Base-by-base conservation (phyloP, 2,113 vertebrate species). In the Ictalurus punctatus region DNA sequence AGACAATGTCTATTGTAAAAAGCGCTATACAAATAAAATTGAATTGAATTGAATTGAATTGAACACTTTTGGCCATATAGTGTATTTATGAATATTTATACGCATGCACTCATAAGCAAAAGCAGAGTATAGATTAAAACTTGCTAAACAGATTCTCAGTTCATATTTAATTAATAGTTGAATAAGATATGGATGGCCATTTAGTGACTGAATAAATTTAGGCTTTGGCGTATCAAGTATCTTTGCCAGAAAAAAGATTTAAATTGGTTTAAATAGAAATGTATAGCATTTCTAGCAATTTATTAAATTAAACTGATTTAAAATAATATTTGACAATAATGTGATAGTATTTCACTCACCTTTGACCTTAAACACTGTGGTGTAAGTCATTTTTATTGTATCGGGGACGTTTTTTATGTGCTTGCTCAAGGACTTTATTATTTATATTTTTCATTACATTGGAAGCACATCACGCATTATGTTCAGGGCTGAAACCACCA, bases 401-500 rank as follows among this genome's bases (percentile, higher is more conserved):
- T 56, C 14, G 23, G 13, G 44, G 37, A 25, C 23, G 6, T 8
- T 71, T 76, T 79, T 27, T 48, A 78, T 48, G 40, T 78, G 67
- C 5, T 56, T 71, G 30, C 30, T 85, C 54, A 16, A 48, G 79
- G 14, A 59, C 44, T 56, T 44, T 84, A 10, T 76, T 59, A 67
- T 58, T 17, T 19, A 30, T 58, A 30, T 61, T 61, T 58, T 23
- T 61, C 4, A 61, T 65, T 21, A 74, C 37, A 91, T 25, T 27
- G 80, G 56, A 3, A 86, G 56, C 19, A 58, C 9, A 2, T 56
- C 17, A 27, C 25, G 63, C 13, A 88, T 52, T 1, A 52, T 23
- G 2, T 65, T 34, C 0, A 91, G 87, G 13, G 52, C 7, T 10
- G 90, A 92, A 21, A 91, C 65, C 84, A 95, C 61, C 54, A 95